Conservation (phyloP, 2,888 invertebrate species). For the Coleophora flavipennella region DNA sequence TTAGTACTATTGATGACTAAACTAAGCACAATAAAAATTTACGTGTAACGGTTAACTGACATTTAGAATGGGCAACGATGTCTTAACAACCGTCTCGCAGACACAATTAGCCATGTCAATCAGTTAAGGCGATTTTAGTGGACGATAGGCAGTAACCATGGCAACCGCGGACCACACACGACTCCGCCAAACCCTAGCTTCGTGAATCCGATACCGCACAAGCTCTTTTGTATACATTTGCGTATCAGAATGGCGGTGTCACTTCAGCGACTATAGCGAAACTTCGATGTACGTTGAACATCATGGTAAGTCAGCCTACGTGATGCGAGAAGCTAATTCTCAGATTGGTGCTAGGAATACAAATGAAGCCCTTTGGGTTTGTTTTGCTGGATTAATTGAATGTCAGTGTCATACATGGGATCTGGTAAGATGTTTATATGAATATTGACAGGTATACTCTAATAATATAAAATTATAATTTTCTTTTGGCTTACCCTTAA, state of each 20-base stretch:
- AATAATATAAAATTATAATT: too few species aligned
- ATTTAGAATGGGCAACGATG: constrained; percentile 35
- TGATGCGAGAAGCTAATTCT: background rate
- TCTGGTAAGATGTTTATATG: too few species aligned
- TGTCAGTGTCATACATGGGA: constrained; percentile 7
- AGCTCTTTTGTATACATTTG: background rate
- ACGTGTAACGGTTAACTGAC: constrained; percentile 42
- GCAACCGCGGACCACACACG: constrained; percentile 67
- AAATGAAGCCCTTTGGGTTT: constrained; percentile 45
- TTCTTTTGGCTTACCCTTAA: too few species aligned
- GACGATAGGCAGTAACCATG: constrained; percentile 41
- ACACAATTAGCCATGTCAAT: constrained; percentile 63
- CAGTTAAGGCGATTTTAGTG: constrained; percentile 37
- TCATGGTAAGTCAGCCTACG: background rate
- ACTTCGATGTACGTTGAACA: too few species aligned
- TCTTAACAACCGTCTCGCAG: constrained; percentile 29
- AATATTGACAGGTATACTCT: too few species aligned
- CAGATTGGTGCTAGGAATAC: constrained; percentile 30
- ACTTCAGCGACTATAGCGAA: too few species aligned
- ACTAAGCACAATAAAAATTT: too few species aligned
- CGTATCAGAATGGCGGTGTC: too few species aligned
- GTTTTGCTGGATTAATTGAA: constrained; percentile 46
- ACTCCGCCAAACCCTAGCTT: constrained; percentile 16
- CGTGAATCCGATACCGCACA: too few species aligned
- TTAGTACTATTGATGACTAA: too few species aligned